Evolutionary conservation across 2,888 invertebrate genomes (phyloP).

Genomic region (Cephalotes varians): DNA sequence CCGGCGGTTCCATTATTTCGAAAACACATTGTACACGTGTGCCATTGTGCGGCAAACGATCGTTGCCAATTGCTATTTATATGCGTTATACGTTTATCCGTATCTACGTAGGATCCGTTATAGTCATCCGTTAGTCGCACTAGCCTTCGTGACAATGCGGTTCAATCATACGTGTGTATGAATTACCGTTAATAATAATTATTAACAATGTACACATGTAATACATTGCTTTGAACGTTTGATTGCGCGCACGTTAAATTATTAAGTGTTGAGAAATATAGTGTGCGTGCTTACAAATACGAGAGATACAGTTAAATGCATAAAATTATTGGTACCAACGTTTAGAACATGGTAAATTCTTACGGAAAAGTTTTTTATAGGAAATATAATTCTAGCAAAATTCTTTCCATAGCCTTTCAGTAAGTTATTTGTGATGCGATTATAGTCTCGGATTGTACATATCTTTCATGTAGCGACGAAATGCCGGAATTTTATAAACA

Average conservation of each 20-base stretch:
- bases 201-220: neutral
- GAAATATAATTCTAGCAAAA: neutral
- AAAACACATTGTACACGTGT: constrained; percentile 15
- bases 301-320: neutral
- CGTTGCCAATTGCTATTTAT: constrained; percentile 39
- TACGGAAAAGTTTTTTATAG: neutral
- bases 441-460: neutral
- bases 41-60: constrained; percentile 34
- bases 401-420: neutral
- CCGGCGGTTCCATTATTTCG: constrained; percentile 49
- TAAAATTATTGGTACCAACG: constrained; percentile 5
- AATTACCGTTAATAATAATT: constrained; percentile 14
- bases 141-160: constrained; percentile 22
- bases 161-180: neutral
- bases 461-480: constrained; percentile 15
- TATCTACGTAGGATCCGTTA: constrained; percentile 23
- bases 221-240: neutral
- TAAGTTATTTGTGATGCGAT: constrained; percentile 5
- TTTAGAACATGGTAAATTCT: neutral
- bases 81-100: constrained; percentile 10
- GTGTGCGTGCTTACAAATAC: neutral
- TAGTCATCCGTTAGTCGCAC: constrained; percentile 20
- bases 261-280: constrained; percentile 8
- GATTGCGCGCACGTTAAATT: neutral
- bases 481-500: constrained; percentile 37